phyloP scores from a whole-genome alignment of 2,888 invertebrate species.

The Chrysotoxum bicinctum region DNA sequence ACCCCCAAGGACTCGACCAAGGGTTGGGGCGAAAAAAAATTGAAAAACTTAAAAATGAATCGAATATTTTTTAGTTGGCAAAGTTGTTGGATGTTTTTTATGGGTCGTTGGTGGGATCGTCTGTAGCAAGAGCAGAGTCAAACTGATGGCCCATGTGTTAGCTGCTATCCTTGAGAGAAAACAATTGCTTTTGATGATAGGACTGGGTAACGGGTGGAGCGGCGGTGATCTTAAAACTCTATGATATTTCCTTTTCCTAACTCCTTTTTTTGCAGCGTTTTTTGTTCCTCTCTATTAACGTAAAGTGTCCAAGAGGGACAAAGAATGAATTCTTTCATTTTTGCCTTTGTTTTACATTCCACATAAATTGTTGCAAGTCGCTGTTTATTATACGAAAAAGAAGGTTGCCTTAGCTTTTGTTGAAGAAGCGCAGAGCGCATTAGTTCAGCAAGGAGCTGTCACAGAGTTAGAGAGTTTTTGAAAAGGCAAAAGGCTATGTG shows the following conservation, averaged over 20 bases:
- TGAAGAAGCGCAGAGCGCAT: conserved; percentile 42
- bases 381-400: conserved; percentile 58
- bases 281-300: conserved; percentile 27
- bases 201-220: conserved; percentile 6
- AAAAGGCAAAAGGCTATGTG: conserved; percentile 40
- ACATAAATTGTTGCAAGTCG: conserved; percentile 53
- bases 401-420: conserved; percentile 28
- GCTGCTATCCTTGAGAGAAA: conserved; percentile 53
- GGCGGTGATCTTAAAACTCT: conserved; percentile 35
- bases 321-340: conserved; percentile 39
- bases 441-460: conserved; percentile 58
- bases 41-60: conserved; percentile 59
- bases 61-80: conserved; percentile 61
- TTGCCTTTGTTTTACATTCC: conserved; percentile 52
- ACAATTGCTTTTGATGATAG: conserved; percentile 62
- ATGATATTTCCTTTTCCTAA: conserved; percentile 27
- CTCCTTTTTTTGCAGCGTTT: background rate
- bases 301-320: conserved; percentile 48
- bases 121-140: background rate
- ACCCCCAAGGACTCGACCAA: conserved; percentile 30
- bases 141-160: conserved; percentile 63
- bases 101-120: conserved; percentile 50
- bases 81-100: conserved; percentile 64
- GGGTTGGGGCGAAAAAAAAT: conserved; percentile 19
- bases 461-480: conserved; percentile 46